A percentile compares a stretch with the other conserved stretches of the same genome.
These are phyloP conservation scores for Protodeltote pygarga DNA, from an alignment of 2,888 invertebrate species.

Conservation along the genomic window DNA sequence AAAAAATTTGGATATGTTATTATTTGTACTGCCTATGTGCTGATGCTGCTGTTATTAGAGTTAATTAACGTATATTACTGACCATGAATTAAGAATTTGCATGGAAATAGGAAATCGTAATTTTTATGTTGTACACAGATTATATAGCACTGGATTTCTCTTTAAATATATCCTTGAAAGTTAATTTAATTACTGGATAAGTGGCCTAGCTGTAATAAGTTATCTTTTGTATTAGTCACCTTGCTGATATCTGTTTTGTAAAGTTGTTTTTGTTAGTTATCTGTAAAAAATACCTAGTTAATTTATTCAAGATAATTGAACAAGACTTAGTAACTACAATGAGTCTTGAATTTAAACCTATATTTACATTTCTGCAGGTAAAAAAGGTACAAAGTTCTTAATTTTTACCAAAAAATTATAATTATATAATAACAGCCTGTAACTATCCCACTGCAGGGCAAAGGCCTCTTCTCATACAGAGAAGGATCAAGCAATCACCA, in stretches of 20 bases:
- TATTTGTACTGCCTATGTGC: slow-evolving; percentile 6
- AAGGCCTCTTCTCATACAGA: too few species aligned
- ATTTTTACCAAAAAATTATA: background rate
- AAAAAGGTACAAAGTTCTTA: background rate
- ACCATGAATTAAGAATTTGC: slow-evolving; percentile 12
- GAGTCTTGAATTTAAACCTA: slow-evolving; percentile 34
- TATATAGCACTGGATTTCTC: slow-evolving; percentile 14
- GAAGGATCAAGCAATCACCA: too few species aligned
- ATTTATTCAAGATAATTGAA: slow-evolving; percentile 9
- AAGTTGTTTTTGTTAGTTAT: slow-evolving; percentile 17
- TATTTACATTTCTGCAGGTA: slow-evolving; percentile 40
- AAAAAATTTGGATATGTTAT: slow-evolving; percentile 10
- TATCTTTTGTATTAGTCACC: slow-evolving; percentile 43
- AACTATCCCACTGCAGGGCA: too few species aligned
- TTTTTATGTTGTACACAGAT: slow-evolving; percentile 3
- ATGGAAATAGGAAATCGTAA: slow-evolving; percentile 3
- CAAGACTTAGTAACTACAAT: slow-evolving; percentile 9
- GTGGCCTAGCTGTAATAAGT: slow-evolving; percentile 9
- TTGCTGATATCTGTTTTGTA: slow-evolving; percentile 28
- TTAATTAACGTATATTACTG: slow-evolving; percentile 32
- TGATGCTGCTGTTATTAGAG: slow-evolving; percentile 16
- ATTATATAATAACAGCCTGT: too few species aligned
- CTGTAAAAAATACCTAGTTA: background rate
- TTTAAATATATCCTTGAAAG: slow-evolving; percentile 34
- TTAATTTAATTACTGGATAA: slow-evolving; percentile 41